Evolutionary conservation across 2,888 invertebrate species (phyloP).

Genomic region (Lasius fuliginosus): DNA sequence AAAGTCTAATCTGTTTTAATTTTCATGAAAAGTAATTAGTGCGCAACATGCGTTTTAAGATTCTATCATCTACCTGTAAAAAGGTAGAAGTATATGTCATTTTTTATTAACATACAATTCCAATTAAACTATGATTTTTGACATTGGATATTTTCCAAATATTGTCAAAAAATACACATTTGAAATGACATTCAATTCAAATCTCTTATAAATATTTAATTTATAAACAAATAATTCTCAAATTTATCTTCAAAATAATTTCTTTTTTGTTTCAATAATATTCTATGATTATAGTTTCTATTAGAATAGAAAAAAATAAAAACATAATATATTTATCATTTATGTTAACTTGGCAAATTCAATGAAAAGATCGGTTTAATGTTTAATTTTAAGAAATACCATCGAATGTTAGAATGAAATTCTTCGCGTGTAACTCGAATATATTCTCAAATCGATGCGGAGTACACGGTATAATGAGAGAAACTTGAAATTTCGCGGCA

Average conservation of each 20-base stretch:
- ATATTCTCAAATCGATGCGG: not conserved
- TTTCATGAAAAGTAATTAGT: not conserved
- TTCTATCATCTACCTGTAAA: not conserved
- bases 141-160: not conserved
- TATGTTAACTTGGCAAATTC: not conserved
- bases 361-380: not conserved
- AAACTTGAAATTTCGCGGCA: constrained; percentile 77
- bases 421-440: not conserved
- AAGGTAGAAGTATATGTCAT: not conserved
- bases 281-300: not conserved
- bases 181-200: not conserved
- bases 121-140: not conserved
- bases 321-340: not conserved
- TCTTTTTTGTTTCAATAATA: not conserved
- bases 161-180: not conserved
- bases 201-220: constrained; percentile 1
- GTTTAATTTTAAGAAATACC: not conserved
- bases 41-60: not conserved
- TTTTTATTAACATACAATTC: not conserved
- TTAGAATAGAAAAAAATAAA: not conserved
- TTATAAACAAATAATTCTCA: not conserved
- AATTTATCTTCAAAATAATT: not conserved
- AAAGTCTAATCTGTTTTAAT: not conserved
- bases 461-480: not conserved
- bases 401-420: not conserved